Evolutionary conservation across 2,113 vertebrate species (phyloP), one percentile per base, ranked within the genome.

Genomic region (Antechinus flavipes): DNA sequence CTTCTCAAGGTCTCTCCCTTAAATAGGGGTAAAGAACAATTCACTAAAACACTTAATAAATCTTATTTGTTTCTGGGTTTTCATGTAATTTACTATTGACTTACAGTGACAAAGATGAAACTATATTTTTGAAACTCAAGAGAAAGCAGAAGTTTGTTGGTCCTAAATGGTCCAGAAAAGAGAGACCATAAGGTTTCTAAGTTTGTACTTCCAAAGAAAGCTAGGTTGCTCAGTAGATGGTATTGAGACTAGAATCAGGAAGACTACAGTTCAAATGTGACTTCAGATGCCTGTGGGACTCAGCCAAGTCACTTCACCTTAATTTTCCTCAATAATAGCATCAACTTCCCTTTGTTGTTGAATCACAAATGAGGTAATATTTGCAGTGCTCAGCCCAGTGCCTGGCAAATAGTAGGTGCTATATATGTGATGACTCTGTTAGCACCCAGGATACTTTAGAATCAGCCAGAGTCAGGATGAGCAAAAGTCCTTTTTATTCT

Each of bases 41-140:
- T 93, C 47, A 91, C 90, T 54, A 54, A 89, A 92, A 90, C 6
- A 89, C 49, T 1, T 49, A 54, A 25, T 0, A 55, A 30, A 22
- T 6, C 26, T 19, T 25, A 89, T 92, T 49, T 54, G 92, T 92
- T 90, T 96, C 95, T 95, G 14, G 14, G 19, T n/a, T 96, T 95
- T 89, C 94, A 91, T 92, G 92, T 68, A 50, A 93, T 91, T 91
- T 93, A 92, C 54, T 91, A 54, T n/a, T 91, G 50, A 53, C 14
- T 94, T 49, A 94, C 0, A 42, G 25, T 91, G 42, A 91, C 90
- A 42, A 89, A 90, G 93, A 94, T 27, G 10, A 68, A 90, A 42
- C 42, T 46, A 30, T 89, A 94, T 50, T 90, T 46, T 91, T 90
- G 92, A 84, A 55, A 26, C 93, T 95, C 61, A 89, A 54, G 94